Base-by-base conservation (phyloP, 2,113 vertebrate species). In the Chloropsis hardwickii region DNA sequence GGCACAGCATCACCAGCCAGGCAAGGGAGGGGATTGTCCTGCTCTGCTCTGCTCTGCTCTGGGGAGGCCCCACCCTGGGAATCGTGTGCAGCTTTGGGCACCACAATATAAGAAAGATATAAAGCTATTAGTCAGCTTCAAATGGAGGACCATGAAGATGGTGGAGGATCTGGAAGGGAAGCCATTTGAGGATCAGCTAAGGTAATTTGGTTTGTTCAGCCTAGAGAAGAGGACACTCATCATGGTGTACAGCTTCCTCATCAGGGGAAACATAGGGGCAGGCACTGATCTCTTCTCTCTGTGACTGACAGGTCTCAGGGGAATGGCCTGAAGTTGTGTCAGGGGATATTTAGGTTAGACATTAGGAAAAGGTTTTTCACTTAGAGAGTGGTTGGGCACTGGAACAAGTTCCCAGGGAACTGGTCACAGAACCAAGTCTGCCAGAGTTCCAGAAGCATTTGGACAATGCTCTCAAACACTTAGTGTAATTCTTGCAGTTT, bases 1-100 rank as follows among this genome's bases (percentile, higher is more conserved):
- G 42, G 12, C 0, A 0, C 25, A 74, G 31, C 21, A 67, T 51
- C 0, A 0, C 12, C 11, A 67, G 44, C 17, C 0, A 0, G 21
- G 27, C 4, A 33, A 25, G 21, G 19, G 25, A 57, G 21, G 24
- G 42, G 20, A 50, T 11, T 74, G 60, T 42, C 50, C 60, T 0
- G 1, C 29, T 51, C 12, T 12, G 11, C n/a, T 50, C 29, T 70
- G 54, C 8, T 3, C 29, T n/a, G 29, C 2, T 0, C 29, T 65
- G n/a, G 20, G 9, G 35, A 4, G 0, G 35, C 20, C 60, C 22
- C 29, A 35, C 20, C 4, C 11, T 24, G 14, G 73, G 10, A 11
- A 39, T 2, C 33, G 18, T 19, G 27, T 10, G 29, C 42, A 20
- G 28, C 19, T 64, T 56, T 56, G 42, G 35, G 24, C 1, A 8